Base-by-base conservation (phyloP, 1,140 invertebrate species). In the Cepaea nemoralis region DNA sequence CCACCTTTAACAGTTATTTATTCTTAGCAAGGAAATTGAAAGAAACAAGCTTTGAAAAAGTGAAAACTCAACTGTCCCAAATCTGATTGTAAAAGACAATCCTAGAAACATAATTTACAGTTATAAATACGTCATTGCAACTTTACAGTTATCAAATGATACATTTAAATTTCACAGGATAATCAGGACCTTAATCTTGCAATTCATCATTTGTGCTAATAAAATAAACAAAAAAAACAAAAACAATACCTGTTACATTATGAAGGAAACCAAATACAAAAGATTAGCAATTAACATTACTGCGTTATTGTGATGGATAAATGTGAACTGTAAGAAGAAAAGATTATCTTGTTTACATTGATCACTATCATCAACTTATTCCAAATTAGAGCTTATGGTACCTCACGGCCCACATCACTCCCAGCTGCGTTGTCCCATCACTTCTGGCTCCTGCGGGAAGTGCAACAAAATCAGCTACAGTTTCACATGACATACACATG, bases 361-460 rank as follows among this genome's bases (percentile, higher is more conserved):
- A 82, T 82, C 63, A 63, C 59, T 77, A 74, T 48, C 50, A 66
- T 48, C n/a, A 59, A 19, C 42, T 71, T 80, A 66, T 67, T 50
- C 69, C 67, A 78, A 80, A 33, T 79, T 80, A 80, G 78, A 80
- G 78, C 59, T 73, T 80, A 80, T 80, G 87, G 85, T 84, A 86
- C 85, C 85, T 87, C 85, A 67, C 75, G 77, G 82, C 80, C 74
- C 83, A 82, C 78, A 84, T 85, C 85, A 88, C 88, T 85, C 87
- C 85, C 77, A 76, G 86, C 85, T 86, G 84, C 88, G 86, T 87
- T 86, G 87, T 86, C 85, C 86, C 87, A 85, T 82, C 85, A 85
- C 74, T 84, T 85, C 85, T 85, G 86, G 86, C 84, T 85, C 85
- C 84, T 85, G 88, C 87, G 86, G 88, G 86, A 86, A 89, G 88